A percentile compares a stretch with the other conserved stretches of the same genome.
These are phyloP conservation scores for Halcyon leucocephala DNA, from an alignment of 2,797 vertebrate genomes.

Conservation along the genomic window DNA sequence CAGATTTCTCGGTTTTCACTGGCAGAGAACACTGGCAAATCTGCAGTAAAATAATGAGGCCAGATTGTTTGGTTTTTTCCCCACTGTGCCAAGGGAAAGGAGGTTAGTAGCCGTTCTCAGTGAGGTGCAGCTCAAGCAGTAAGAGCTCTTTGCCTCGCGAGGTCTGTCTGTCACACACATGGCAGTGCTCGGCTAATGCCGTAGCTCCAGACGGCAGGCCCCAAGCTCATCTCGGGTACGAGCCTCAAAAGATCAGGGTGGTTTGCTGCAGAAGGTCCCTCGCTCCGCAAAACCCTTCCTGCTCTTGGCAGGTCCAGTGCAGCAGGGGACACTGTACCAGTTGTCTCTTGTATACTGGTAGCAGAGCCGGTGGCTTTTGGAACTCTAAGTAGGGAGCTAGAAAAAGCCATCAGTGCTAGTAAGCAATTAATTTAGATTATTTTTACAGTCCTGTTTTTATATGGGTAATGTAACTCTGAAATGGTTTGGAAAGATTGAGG, in stretches of 20 bases:
- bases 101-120: not conserved
- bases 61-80: not conserved
- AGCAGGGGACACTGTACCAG: not conserved
- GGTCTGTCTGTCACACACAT: too few species aligned
- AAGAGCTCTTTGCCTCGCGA: not conserved
- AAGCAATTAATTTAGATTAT: not conserved
- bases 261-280: not conserved
- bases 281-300: not conserved
- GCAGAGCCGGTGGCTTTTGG: not conserved
- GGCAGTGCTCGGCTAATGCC: not conserved
- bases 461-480: not conserved
- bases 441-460: not conserved
- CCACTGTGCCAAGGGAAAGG: not conserved
- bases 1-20: not conserved
- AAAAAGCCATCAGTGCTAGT: not conserved
- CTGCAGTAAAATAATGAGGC: not conserved
- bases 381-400: not conserved
- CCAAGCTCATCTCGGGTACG: not conserved
- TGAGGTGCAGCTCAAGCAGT: not conserved
- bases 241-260: accelerated
- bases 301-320: not conserved
- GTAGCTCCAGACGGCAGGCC: not conserved
- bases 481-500: not conserved
- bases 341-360: not conserved
- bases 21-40: not conserved